Evolutionary conservation across 2,113 vertebrate species (phyloP).

Genomic region (Ascaphus truei): DNA sequence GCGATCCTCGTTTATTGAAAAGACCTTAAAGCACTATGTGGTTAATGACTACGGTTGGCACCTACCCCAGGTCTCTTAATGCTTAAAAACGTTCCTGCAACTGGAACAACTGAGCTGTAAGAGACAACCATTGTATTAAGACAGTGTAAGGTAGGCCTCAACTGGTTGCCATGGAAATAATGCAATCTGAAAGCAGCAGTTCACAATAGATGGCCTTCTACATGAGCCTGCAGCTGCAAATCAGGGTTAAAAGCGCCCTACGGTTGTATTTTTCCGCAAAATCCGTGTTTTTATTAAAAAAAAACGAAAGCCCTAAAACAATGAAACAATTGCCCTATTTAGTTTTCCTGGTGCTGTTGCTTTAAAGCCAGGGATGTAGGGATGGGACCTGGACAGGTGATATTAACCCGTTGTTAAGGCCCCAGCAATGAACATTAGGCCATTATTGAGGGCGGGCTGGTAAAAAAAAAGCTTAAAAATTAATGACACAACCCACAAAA

Average conservation of each 20-base stretch:
- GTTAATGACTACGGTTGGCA: no score
- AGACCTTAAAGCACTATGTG: no score
- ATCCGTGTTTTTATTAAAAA: neutral
- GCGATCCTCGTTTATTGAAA: no score
- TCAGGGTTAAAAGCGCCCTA: neutral
- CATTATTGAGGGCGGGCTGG: no score
- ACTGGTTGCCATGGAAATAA: conserved; percentile 25
- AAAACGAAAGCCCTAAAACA: neutral
- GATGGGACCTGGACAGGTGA: no score
- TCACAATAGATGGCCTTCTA: neutral
- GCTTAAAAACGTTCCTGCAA: neutral
- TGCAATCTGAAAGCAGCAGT: neutral
- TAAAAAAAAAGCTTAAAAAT: no score
- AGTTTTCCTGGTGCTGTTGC: no score
- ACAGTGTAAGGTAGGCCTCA: neutral
- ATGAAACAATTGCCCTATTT: neutral
- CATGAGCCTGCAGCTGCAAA: neutral
- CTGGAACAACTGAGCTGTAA: neutral
- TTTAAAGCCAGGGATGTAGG: no score
- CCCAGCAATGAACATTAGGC: neutral
- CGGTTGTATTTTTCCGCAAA: neutral
- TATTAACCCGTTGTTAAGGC: neutral
- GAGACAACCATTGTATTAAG: neutral
- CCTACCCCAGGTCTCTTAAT: neutral
- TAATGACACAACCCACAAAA: no score